Percentiles rank a stretch among this genome's conserved stretches.
phyloP scores from a whole-genome alignment of 2,113 vertebrate species.

The Oplegnathus fasciatus region DNA sequence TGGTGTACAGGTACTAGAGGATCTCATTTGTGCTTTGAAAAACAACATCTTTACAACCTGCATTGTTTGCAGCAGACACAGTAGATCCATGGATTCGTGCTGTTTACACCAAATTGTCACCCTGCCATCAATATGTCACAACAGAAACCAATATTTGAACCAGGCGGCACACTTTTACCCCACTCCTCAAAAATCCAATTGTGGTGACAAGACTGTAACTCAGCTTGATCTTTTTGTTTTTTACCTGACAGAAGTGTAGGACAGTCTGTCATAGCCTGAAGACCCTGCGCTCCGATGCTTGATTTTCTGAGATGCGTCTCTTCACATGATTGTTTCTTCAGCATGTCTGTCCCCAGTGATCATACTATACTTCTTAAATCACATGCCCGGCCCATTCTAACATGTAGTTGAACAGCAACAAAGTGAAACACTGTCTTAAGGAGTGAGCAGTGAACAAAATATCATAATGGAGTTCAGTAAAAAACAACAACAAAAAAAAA shows the following conservation, averaged over 20 bases:
- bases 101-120: background rate
- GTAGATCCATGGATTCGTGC: background rate
- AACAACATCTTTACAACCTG: background rate
- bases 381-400: background rate
- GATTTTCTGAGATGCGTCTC: conserved; percentile 1
- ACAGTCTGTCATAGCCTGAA: background rate
- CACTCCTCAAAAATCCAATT: conserved; percentile 7
- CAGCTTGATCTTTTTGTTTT: conserved; percentile 3
- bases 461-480: background rate
- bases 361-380: background rate
- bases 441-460: background rate
- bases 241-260: conserved; percentile 13
- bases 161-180: background rate
- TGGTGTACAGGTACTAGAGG: background rate
- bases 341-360: background rate
- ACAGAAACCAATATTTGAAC: conserved; percentile 9
- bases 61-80: background rate
- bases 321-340: conserved; percentile 11
- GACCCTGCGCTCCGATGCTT: background rate
- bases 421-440: background rate
- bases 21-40: background rate
- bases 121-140: conserved; percentile 23
- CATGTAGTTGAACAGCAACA: background rate
- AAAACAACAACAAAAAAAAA: too few species aligned
- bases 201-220: conserved; percentile 8